These are phyloP conservation scores for Sebastes cheni DNA, from an alignment of 2,797 vertebrate genomes.

Conservation along the genomic window DNA sequence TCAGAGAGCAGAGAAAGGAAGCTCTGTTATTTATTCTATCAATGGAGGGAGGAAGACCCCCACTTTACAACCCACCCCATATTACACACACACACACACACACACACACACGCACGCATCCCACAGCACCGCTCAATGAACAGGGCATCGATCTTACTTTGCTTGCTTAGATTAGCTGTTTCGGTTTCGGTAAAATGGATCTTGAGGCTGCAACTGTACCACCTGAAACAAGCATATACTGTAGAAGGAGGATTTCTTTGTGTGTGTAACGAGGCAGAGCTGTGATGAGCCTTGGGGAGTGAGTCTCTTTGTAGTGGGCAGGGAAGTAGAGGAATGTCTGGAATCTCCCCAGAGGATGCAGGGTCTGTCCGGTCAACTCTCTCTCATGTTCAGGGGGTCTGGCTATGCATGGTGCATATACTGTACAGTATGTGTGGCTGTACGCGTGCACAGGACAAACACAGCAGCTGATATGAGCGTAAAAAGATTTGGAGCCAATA, in stretches of 20 bases:
- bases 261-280: conserved; percentile 28
- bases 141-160: conserved; percentile 30
- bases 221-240: conserved; percentile 17
- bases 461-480: conserved; percentile 36
- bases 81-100: conserved; percentile 8
- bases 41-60: conserved; percentile 57
- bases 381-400: not conserved
- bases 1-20: conserved; percentile 63
- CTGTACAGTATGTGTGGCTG: not conserved
- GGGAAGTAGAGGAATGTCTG: conserved; percentile 79
- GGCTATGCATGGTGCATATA: not conserved
- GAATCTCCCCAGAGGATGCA: conserved; percentile 75
- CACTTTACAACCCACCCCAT: conserved; percentile 32
- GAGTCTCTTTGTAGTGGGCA: conserved; percentile 70
- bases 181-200: conserved; percentile 18
- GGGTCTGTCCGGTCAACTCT: conserved; percentile 56
- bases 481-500: conserved; percentile 50
- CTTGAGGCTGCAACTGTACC: conserved; percentile 21
- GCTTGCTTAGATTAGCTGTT: conserved; percentile 48
- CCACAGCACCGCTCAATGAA: not conserved
- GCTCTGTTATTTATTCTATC: conserved; percentile 69
- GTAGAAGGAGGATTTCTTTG: conserved; percentile 22
- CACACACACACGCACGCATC: not conserved
- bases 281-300: conserved; percentile 50
- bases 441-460: conserved; percentile 7